A percentile compares a stretch with the other conserved stretches of the same genome.
These are phyloP conservation scores for Cataglyphis altisquamis DNA, from an alignment of 2,888 invertebrate genomes.

Conservation along the genomic window DNA sequence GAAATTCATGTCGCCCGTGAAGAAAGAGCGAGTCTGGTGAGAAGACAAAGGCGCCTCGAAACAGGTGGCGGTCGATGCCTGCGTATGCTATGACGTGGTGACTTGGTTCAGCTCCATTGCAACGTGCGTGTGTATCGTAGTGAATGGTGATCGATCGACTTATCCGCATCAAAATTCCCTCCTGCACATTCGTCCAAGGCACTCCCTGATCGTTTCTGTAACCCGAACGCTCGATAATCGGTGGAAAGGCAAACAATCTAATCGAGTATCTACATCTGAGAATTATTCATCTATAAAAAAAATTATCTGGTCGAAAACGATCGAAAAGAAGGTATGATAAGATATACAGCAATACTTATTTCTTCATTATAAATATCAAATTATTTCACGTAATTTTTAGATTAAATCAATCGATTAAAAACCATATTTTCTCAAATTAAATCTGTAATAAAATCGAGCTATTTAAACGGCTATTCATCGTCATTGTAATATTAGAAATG, in stretches of 20 bases:
- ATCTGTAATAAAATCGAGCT: background rate
- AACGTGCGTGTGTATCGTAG: constrained; percentile 17
- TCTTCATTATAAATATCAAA: background rate
- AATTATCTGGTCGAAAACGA: background rate
- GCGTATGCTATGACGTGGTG: constrained; percentile 21
- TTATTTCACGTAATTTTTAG: background rate
- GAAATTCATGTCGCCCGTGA: constrained; percentile 62
- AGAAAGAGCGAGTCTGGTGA: constrained; percentile 50
- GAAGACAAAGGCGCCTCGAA: constrained; percentile 59
- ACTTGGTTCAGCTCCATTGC: constrained; percentile 40
- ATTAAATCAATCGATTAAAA: background rate
- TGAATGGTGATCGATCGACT: constrained; percentile 67
- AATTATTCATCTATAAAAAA: background rate
- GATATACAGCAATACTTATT: background rate
- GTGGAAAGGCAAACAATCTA: constrained; percentile 49
- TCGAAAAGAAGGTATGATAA: background rate
- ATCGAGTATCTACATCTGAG: background rate
- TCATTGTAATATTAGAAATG: background rate
- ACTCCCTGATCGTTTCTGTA: constrained; percentile 63
- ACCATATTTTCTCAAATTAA: background rate
- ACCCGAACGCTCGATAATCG: constrained; percentile 63
- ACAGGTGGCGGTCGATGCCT: constrained; percentile 68
- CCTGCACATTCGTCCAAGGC: constrained; percentile 50
- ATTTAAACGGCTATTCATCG: background rate
- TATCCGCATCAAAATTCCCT: constrained; percentile 61